phyloP scores from a whole-genome alignment of 2,888 invertebrate genomes.

The Meloe dianella region DNA sequence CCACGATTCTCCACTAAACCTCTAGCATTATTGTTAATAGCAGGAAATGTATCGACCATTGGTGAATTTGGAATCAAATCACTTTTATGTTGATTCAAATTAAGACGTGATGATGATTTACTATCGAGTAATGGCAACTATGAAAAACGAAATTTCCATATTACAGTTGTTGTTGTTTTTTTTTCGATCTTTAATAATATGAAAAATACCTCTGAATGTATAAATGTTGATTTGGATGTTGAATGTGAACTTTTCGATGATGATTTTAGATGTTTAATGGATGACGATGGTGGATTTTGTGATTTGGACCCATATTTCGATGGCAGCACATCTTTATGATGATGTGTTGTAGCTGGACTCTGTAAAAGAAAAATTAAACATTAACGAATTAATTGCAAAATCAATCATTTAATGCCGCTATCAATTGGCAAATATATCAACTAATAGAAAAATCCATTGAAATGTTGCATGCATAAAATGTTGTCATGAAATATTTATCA shows the following conservation, averaged over 20 bases:
- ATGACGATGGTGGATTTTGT: conserved; percentile 44
- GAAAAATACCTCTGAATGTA: conserved; percentile 51
- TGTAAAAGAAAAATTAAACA: conserved; percentile 42
- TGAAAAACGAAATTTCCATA: not conserved
- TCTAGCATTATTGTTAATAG: conserved; percentile 56
- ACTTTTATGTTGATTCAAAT: conserved; percentile 52
- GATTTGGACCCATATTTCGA: conserved; percentile 55
- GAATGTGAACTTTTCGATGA: conserved; percentile 52
- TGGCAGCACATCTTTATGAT: conserved; percentile 55
- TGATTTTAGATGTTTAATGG: conserved; percentile 54
- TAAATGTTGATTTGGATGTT: conserved; percentile 53
- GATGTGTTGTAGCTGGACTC: conserved; percentile 56
- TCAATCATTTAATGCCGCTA: too few species aligned
- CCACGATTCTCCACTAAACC: conserved; percentile 46
- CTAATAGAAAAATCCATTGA: not conserved
- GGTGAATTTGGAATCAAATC: conserved; percentile 53
- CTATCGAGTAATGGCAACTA: conserved; percentile 57
- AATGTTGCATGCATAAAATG: not conserved
- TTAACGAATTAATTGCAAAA: conserved; percentile 21
- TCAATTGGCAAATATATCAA: too few species aligned
- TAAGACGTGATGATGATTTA: conserved; percentile 54
- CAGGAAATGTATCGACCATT: conserved; percentile 53
- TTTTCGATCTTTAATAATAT: not conserved
- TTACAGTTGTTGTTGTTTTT: not conserved
- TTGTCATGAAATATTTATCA: not conserved